Evolutionary conservation across 2,113 vertebrate species (phyloP).

Genomic region (Chamaea fasciata): DNA sequence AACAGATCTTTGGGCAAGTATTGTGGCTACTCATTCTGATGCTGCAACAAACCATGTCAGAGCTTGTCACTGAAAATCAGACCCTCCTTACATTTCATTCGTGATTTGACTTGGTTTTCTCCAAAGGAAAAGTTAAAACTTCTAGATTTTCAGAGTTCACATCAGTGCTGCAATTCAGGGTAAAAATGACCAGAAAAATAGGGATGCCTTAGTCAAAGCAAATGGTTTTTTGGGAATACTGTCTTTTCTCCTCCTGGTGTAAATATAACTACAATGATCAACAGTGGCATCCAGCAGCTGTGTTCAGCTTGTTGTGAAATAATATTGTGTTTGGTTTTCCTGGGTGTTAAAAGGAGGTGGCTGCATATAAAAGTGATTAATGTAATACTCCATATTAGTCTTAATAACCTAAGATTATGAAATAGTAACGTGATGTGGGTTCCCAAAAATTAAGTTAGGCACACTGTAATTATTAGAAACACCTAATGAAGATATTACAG

Average conservation of each 20-base stretch:
- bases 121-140: not conserved
- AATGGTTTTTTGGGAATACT: rapidly evolving
- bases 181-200: not conserved
- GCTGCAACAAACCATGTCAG: not conserved
- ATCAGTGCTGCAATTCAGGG: not conserved
- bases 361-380: not conserved
- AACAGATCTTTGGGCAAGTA: not conserved
- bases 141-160: not conserved
- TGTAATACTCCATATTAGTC: not conserved
- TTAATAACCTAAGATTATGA: not conserved
- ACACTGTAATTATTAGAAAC: not conserved
- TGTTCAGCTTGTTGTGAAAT: not conserved
- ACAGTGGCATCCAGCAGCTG: not conserved
- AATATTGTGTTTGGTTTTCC: not conserved
- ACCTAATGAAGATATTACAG: not conserved
- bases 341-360: not conserved
- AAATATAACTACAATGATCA: not conserved
- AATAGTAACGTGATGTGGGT: not conserved
- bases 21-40: not conserved
- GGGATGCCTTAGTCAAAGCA: not conserved
- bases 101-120: not conserved
- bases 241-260: not conserved
- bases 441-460: not conserved
- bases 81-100: not conserved
- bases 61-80: not conserved